These are phyloP conservation scores for Chionodraco myersi DNA, from an alignment of 2,113 vertebrate genomes.

Conservation along the genomic window DNA sequence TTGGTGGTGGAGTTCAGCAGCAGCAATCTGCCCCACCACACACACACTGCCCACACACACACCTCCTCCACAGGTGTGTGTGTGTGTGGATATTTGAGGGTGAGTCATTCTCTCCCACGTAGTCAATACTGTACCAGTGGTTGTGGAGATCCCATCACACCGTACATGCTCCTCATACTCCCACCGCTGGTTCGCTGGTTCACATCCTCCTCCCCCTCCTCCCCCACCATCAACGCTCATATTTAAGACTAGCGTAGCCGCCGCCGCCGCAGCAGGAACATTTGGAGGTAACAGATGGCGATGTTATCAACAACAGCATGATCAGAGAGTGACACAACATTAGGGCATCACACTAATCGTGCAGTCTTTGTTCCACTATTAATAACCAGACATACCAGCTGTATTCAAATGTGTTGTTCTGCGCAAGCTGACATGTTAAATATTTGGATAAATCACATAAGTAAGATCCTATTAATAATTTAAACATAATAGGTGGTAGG, in stretches of 20 bases:
- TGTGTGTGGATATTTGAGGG: constrained; percentile 22
- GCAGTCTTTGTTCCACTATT: constrained; percentile 39
- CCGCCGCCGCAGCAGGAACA: constrained; percentile 18
- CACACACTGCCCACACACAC: constrained; percentile 51
- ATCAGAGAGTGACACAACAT: constrained; percentile 63
- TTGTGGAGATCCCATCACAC: constrained; percentile 53
- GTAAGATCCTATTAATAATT: constrained; percentile 16
- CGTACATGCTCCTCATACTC: constrained; percentile 34
- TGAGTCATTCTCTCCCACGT: constrained; percentile 67
- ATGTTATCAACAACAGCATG: constrained; percentile 47
- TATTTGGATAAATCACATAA: constrained; percentile 38
- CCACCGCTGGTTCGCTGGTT: constrained; percentile 9
- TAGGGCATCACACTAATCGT: constrained; percentile 45
- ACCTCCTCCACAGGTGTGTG: constrained; percentile 71
- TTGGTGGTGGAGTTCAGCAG: constrained; percentile 38
- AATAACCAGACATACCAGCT: constrained; percentile 28
- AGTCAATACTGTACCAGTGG: constrained; percentile 54
- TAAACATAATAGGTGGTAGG: neutral
- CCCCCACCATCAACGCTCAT: neutral
- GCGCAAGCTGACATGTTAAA: constrained; percentile 11
- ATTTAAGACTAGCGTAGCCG: constrained; percentile 3
- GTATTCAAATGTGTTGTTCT: constrained; percentile 34
- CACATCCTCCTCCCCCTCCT: neutral
- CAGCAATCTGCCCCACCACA: constrained; percentile 45
- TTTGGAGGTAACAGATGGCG: constrained; percentile 66